Evolutionary conservation across 2,113 vertebrate genomes (phyloP).

Genomic region (Aptenodytes patagonicus): DNA sequence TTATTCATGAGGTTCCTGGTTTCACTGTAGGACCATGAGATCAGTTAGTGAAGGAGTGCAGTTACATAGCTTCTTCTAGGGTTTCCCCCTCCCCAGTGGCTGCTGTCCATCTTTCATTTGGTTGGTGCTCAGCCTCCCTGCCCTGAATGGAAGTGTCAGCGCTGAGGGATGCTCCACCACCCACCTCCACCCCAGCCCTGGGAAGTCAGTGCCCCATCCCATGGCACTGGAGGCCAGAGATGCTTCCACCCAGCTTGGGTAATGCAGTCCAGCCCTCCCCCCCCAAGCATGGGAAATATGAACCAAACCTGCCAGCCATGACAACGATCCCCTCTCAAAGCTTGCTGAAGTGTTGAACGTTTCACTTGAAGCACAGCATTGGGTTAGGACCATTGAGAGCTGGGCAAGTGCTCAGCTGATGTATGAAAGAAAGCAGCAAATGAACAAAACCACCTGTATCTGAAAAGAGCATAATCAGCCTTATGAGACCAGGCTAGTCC

Average conservation of each 20-base stretch:
- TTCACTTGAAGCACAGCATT: not conserved
- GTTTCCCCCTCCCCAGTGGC: not conserved
- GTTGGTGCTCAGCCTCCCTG: not conserved
- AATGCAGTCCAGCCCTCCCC: not conserved
- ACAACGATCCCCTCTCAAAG: not conserved
- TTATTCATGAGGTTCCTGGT: conserved; percentile 30
- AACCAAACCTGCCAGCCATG: not conserved
- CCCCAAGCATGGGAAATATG: not conserved
- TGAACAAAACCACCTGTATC: not conserved
- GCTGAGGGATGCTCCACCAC: not conserved
- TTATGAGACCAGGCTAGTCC: not conserved
- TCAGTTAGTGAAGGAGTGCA: not conserved
- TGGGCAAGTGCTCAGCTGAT: not conserved
- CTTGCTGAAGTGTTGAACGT: not conserved
- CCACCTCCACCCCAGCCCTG: not conserved
- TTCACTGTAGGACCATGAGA: conserved; percentile 29
- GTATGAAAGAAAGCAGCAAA: not conserved
- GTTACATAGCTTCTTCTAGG: not conserved
- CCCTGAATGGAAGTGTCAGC: not conserved
- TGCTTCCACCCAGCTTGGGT: not conserved
- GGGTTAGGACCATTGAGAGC: not conserved
- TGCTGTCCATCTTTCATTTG: not conserved
- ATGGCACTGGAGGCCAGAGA: not conserved
- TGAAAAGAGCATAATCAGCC: not conserved
- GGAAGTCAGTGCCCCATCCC: not conserved